Base-by-base conservation (phyloP, 2,888 invertebrate species). In the Iselma pallidipennis region DNA sequence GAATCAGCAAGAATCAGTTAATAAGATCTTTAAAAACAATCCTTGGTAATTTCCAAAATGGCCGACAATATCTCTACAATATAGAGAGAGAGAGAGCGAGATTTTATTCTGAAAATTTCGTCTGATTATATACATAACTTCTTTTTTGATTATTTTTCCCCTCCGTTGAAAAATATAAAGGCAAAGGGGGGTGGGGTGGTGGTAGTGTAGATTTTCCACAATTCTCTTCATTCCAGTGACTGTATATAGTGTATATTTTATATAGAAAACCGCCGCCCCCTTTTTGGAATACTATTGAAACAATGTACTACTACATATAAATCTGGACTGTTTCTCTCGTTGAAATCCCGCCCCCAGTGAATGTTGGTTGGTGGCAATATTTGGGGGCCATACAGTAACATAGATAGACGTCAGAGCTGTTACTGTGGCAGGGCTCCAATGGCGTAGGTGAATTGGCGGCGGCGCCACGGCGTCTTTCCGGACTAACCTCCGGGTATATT, bases 391-490 rank as follows among this genome's bases (percentile, higher is more conserved):
- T 71, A 79, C 76, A 75, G 79, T 80, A 75, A 71, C 78, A 37
- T 37, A 65, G 69, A 65, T 64, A 61, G 66, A 72, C 73, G 74
- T 74, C 74, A 73, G 71, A 71, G 67, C 66, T 73, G 72, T 66
- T 74, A 83, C 80, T 69, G 79, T 77, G 76, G 82, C 80, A 80
- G 81, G 81, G 82, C 79, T 81, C 82, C 83, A 82, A 82, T 81
- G 74, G 75, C 69, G 71, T 71, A 61, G 83, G 80, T 79, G 83
- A 80, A 81, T 82, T 76, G 82, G 75, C 80, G 80, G 82, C 84
- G 85, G 84, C 85, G 63, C 55, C 57, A 81, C 82, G 80, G 83
- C 82, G 79, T 83, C 83, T 83, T 83, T 83, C 83, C 81, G 81
- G 68, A 67, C 61, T 69, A 65, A 37, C 37, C 71, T 69, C 72